These are phyloP conservation scores for Sinodicranocentrus sp. DNA, from an alignment of 2,888 invertebrate species.

Conservation along the genomic window DNA sequence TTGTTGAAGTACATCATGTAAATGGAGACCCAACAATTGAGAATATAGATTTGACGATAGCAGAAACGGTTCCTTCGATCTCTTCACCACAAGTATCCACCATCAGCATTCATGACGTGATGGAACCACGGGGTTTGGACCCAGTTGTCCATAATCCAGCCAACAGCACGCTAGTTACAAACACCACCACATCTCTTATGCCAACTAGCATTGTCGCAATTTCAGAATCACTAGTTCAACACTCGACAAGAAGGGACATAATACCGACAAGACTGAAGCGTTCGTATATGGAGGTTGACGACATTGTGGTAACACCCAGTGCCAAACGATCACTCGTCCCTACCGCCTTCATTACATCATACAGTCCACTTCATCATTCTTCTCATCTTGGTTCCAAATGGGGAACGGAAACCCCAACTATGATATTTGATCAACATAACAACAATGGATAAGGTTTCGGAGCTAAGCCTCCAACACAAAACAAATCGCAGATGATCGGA, in stretches of 20 bases:
- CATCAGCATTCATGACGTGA: constrained; percentile 56
- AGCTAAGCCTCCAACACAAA: constrained; percentile 1
- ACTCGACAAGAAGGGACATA: constrained; percentile 33
- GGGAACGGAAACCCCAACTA: constrained; percentile 73
- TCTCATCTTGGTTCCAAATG: constrained; percentile 74
- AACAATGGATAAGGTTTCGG: constrained; percentile 73
- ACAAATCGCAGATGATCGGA: constrained; percentile 44
- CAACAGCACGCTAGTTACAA: constrained; percentile 29
- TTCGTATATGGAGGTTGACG: constrained; percentile 74
- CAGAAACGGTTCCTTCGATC: constrained; percentile 62
- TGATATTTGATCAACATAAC: constrained; percentile 76
- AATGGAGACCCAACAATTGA: constrained; percentile 44
- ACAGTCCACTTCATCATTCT: constrained; percentile 74
- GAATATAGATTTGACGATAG: constrained; percentile 18
- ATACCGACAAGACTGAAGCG: constrained; percentile 75
- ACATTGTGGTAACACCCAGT: constrained; percentile 74
- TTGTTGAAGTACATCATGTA: constrained; percentile 41
- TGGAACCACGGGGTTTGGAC: constrained; percentile 24
- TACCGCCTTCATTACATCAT: constrained; percentile 73
- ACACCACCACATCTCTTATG: constrained; percentile 11
- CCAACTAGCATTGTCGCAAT: constrained; percentile 29
- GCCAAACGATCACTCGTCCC: constrained; percentile 76
- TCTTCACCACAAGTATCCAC: constrained; percentile 63
- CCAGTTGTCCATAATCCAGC: constrained; percentile 37
- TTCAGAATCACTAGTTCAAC: constrained; percentile 18